Evolutionary conservation across 2,797 vertebrate genomes (phyloP), one percentile per base, ranked within the genome.

Genomic region (Simalia tracyae): DNA sequence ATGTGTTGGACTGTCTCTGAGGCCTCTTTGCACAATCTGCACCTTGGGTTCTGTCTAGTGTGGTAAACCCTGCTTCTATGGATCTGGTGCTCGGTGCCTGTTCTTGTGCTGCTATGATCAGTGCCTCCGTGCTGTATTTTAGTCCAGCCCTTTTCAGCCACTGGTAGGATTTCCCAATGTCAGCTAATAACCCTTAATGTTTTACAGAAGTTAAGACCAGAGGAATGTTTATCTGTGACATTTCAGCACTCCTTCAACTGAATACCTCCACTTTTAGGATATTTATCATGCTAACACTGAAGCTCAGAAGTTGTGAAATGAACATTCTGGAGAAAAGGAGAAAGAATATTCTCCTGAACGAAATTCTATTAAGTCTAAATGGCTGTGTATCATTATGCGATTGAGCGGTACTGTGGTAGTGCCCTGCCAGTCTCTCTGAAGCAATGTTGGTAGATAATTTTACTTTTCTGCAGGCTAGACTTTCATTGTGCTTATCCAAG

Each of bases 241-340:
- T 89, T 85, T 85, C 24, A 28, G 66, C 28, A 68, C 15, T 84
- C n/a, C 3, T 59, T 66, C 76, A 31, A 2, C 28, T 50, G 59
- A 42, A 42, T 42, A 42, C 42, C 42, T 42, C 42, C 42, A 42
- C 2, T 84, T 89, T 92, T 59, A 66, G 24, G n/a, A 56, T 85
- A 36, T 63, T 54, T 85, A 86, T 92, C 24, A 0, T 91, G 10
- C 28, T 84, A 86, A 91, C 57, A 9, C 46, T 1, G 57, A 31
- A 63, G 42, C 0, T 93, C 60, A 92, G 63, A 1, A 56, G 17
- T 17, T 66, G 85, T 84, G 87, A 81, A 92, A 92, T 4, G n/a
- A 94, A 92, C 87, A 89, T 81, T 9, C n/a, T 92, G 94, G 42
- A 42, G 42, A 92, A 94, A 95, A 93, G 86, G 57, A 91, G 84